Conservation (phyloP, 2,797 vertebrate genomes). For the Ctenopoma kingsleyae region DNA sequence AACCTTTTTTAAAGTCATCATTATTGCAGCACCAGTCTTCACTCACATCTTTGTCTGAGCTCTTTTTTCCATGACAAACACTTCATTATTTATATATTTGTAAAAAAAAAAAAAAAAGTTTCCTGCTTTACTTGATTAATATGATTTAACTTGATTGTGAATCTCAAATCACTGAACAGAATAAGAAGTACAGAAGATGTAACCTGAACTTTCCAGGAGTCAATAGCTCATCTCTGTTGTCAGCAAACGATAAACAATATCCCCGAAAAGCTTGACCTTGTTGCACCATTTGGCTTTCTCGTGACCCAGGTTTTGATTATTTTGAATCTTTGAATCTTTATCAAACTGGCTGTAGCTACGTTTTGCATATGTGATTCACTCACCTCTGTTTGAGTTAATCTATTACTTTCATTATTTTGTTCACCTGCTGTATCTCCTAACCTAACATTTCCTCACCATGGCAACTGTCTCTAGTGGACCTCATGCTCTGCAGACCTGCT, state of each 20-base stretch:
- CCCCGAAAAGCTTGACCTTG: too few species aligned
- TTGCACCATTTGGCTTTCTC: neutral
- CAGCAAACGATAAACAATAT: too few species aligned
- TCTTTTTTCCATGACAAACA: neutral
- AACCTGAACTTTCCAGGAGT: too few species aligned
- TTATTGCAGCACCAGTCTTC: neutral
- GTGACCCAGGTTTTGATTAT: too few species aligned
- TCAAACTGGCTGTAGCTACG: neutral
- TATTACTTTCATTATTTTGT: slow-evolving; percentile 17
- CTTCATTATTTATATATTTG: neutral
- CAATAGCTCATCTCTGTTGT: too few species aligned
- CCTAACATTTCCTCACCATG: slow-evolving; percentile 37
- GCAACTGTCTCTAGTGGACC: slow-evolving; percentile 32
- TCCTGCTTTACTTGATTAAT: too few species aligned
- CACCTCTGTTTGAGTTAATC: slow-evolving; percentile 9
- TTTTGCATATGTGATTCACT: neutral
- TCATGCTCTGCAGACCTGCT: slow-evolving; percentile 15
- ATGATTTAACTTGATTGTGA: too few species aligned
- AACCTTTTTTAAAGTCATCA: slow-evolving; percentile 6
- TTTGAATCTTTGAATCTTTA: neutral
- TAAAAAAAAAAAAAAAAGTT: neutral
- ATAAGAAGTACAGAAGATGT: too few species aligned
- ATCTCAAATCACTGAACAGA: too few species aligned
- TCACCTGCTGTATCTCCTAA: neutral
- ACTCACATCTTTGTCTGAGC: neutral